phyloP scores from a whole-genome alignment of 2,888 invertebrate genomes.

The Aelia acuminata region DNA sequence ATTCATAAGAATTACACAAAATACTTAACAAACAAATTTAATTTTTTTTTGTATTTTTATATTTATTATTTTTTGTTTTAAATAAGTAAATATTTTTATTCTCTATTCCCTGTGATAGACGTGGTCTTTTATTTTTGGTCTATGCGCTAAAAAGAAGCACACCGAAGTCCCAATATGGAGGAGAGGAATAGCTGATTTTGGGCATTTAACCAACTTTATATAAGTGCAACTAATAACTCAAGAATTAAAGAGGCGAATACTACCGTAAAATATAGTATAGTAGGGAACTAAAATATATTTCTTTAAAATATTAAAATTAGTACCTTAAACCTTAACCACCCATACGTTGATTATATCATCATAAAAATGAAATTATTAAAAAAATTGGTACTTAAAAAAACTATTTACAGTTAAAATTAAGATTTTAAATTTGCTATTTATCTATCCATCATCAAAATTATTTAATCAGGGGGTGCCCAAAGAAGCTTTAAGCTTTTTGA shows the following conservation, averaged over 20 bases:
- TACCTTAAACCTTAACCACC: not conserved
- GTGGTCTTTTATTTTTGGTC: slow-evolving; percentile 29
- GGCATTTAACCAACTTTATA: not conserved
- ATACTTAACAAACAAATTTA: slow-evolving; percentile 36
- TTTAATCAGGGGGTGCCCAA: too few species aligned
- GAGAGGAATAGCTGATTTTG: not conserved
- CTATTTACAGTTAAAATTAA: too few species aligned
- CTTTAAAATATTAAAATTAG: not conserved
- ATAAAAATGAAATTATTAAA: too few species aligned
- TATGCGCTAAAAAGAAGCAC: not conserved
- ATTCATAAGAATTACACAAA: slow-evolving; percentile 26
- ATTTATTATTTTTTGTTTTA: not conserved
- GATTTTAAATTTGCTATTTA: too few species aligned
- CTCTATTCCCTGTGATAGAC: slow-evolving; percentile 38
- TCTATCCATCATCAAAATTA: too few species aligned
- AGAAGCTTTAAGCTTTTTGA: too few species aligned
- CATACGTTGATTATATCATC: not conserved
- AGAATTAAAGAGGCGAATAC: not conserved
- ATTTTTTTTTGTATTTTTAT: not conserved
- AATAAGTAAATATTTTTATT: slow-evolving; percentile 6
- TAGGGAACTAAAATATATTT: not conserved
- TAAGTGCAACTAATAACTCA: not conserved
- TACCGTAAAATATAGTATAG: not conserved
- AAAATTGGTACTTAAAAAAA: too few species aligned
- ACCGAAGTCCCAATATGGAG: not conserved